Evolutionary conservation across 2,888 invertebrate genomes (phyloP), one percentile per base, ranked within the genome.

Genomic region (Drosophila koepferae): DNA sequence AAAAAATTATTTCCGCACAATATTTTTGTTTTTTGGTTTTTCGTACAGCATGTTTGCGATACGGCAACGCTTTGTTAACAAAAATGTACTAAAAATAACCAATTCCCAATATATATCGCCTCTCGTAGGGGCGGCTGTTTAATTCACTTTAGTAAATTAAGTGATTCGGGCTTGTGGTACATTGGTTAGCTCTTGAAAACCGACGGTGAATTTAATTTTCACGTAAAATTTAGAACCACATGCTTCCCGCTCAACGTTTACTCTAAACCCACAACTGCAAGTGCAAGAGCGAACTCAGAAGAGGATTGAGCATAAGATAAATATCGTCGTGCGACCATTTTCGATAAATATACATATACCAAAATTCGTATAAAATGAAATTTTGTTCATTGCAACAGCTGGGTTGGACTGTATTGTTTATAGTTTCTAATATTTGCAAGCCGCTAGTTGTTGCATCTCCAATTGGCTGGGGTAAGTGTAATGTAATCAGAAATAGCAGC

Each of bases 391-490:
- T 23, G 14, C 36, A 46, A 48, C 67, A 65, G 48, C 40, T 76
- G 38, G 31, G 55, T 28, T 41, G 76, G 43, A 63, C 63, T 44
- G 36, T 58, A 4, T n/a, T 73, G 23, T 60, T 44, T 34, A 58
- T 67, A 44, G 43, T 51, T 67, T 31, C 61, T 41, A 55, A 41
- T 18, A 49, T 63, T 34, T 48, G 44, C n/a, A 18, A 48, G 51
- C 71, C 56, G 31, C 8, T 59, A 49, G 28, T 65, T 44, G 44
- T 59, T 44, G 85, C 71, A 70, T 71, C 77, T n/a, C 74, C 85
- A 20, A 63, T 76, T n/a, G 79, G 76, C 28, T 84, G 85, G 85
- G 84, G 84, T 84, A 87, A 84, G 82, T 61, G 31, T 63, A 23
- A 28, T 46, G 18, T 46, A 14, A 14, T 40, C 23, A 44, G 3